Percentiles rank a stretch among this genome's conserved stretches.
phyloP scores from a whole-genome alignment of 1,140 invertebrate genomes.

The Orussus abietinus region DNA sequence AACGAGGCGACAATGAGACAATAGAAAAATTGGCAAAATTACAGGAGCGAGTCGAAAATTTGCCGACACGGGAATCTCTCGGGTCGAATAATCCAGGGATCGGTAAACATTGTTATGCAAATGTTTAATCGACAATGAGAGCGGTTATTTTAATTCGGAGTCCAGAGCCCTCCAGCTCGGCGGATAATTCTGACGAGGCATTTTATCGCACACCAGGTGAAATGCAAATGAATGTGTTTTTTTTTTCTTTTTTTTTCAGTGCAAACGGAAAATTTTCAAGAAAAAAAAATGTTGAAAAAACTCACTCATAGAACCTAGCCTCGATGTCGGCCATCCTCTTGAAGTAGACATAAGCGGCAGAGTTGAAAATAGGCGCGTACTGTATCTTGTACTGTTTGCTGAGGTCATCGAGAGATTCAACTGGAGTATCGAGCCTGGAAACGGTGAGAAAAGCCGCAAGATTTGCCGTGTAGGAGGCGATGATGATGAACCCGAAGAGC shows the following conservation, averaged over 20 bases:
- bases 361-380: slow-evolving; percentile 83
- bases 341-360: slow-evolving; percentile 89
- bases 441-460: slow-evolving; percentile 93
- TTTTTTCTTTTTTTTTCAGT: slow-evolving; percentile 1
- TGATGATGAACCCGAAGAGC: slow-evolving; percentile 97
- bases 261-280: slow-evolving; percentile 2
- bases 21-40: no score
- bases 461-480: slow-evolving; percentile 97
- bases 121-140: no score
- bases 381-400: slow-evolving; percentile 94
- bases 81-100: no score
- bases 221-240: no score
- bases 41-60: no score
- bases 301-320: slow-evolving; percentile 89
- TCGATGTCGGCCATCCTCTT: slow-evolving; percentile 95
- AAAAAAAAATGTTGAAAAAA: not conserved
- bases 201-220: no score
- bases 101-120: no score
- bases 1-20: no score
- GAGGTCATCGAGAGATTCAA: slow-evolving; percentile 89
- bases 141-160: no score
- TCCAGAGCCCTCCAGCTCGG: no score
- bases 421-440: slow-evolving; percentile 84
- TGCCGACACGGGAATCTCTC: no score
- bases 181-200: no score